Percentiles rank a stretch among this genome's conserved stretches.
phyloP scores from a whole-genome alignment of 2,888 invertebrate species.

The Pardosa pseudoannulata region DNA sequence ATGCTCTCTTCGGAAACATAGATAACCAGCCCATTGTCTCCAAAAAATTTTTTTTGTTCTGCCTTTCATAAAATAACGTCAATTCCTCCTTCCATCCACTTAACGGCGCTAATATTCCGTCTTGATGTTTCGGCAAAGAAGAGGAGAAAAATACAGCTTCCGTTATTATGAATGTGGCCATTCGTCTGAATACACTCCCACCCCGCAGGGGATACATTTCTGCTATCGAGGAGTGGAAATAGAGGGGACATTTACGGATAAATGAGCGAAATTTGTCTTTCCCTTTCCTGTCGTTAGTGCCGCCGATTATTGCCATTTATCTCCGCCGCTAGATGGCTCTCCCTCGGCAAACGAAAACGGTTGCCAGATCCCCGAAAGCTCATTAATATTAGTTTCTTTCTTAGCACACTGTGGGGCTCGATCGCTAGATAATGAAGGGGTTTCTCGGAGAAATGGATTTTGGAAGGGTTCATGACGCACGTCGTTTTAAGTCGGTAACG shows the following conservation, averaged over 20 bases:
- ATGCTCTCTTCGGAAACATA: not conserved
- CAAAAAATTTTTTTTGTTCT: not conserved
- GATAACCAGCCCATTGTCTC: not conserved
- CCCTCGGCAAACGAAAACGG: constrained; percentile 42
- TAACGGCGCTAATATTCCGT: constrained; percentile 13
- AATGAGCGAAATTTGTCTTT: constrained; percentile 68
- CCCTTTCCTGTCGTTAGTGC: constrained; percentile 61
- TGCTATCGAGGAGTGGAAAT: constrained; percentile 55
- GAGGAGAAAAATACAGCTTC: constrained; percentile 26
- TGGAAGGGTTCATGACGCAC: constrained; percentile 31
- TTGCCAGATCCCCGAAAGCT: constrained; percentile 62
- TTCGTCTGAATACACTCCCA: constrained; percentile 27
- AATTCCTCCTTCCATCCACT: not conserved
- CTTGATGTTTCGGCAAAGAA: constrained; percentile 10
- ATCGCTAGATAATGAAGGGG: constrained; percentile 48
- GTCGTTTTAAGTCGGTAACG: constrained; percentile 47
- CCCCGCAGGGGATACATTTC: constrained; percentile 42
- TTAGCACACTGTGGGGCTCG: constrained; percentile 34
- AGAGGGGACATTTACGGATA: constrained; percentile 59
- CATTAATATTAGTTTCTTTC: constrained; percentile 65
- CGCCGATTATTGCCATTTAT: constrained; percentile 67
- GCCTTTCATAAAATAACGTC: not conserved
- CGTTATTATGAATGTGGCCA: constrained; percentile 36
- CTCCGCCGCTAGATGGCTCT: constrained; percentile 51
- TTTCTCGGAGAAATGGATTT: constrained; percentile 57